A percentile compares a stretch with the other conserved stretches of the same genome.
Conservation (phyloP, 1,140 invertebrate genomes). For the Leptinotarsa defecta region DNA sequence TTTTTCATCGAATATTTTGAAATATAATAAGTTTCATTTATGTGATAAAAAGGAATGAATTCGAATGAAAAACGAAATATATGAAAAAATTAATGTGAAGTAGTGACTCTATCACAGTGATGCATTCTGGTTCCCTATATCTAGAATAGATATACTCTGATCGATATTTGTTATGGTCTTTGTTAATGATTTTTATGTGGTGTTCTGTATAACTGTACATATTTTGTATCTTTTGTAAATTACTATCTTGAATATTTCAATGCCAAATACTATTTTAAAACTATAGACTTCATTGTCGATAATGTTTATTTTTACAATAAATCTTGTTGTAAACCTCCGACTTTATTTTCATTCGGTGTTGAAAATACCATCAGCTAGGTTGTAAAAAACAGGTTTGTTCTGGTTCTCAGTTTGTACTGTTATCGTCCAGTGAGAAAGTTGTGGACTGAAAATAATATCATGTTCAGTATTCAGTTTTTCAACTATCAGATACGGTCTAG, state of each 20-base stretch:
- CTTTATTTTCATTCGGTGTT: not conserved
- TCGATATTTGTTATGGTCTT: too few species aligned
- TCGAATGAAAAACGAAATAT: not conserved
- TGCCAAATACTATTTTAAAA: slow-evolving; percentile 37
- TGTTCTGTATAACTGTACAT: slow-evolving; percentile 12
- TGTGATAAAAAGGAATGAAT: not conserved
- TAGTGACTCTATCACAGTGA: too few species aligned
- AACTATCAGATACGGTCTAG: too few species aligned
- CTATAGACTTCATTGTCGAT: slow-evolving; percentile 5
- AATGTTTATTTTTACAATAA: slow-evolving; percentile 24
- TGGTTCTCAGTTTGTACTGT: not conserved
- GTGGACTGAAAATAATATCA: not conserved
- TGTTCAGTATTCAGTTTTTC: too few species aligned
- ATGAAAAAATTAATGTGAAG: not conserved
- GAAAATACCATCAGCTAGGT: not conserved
- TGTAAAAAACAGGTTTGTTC: too few species aligned
- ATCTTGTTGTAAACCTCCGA: slow-evolving; percentile 25
- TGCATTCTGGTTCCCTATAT: too few species aligned
- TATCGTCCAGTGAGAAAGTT: not conserved
- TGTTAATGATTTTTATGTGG: slow-evolving; percentile 7
- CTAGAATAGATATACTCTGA: too few species aligned
- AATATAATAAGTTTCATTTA: not conserved
- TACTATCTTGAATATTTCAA: slow-evolving; percentile 27
- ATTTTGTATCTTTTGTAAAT: slow-evolving; percentile 22
- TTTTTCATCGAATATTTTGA: not conserved